Conservation (phyloP, 2,888 invertebrate species). For the Polymixis flavicincta region DNA sequence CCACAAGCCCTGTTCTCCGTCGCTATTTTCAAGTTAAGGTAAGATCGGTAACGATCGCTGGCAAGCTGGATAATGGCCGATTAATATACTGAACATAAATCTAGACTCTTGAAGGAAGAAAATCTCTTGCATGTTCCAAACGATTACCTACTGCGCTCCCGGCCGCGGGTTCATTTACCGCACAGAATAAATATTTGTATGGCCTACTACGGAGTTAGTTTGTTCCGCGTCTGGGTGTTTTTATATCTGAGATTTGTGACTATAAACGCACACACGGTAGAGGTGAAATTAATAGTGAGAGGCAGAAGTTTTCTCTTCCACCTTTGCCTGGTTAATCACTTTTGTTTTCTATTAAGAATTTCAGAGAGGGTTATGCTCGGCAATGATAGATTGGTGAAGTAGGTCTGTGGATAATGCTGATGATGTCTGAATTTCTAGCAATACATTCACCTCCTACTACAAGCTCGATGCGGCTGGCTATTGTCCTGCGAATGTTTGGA, state of each 20-base stretch:
- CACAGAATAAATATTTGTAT: slow-evolving; percentile 28
- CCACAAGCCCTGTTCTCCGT: background rate
- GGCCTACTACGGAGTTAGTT: slow-evolving; percentile 21
- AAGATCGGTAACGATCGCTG: background rate
- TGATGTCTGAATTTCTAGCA: too few species aligned
- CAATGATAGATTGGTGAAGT: too few species aligned
- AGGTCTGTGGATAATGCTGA: too few species aligned
- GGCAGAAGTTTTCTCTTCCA: background rate
- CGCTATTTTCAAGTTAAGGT: background rate
- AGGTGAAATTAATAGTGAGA: background rate
- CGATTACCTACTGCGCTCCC: background rate
- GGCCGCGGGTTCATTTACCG: slow-evolving; percentile 33
- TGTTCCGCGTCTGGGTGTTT: slow-evolving; percentile 21
- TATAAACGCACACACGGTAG: slow-evolving; percentile 1
- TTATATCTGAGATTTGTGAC: background rate
- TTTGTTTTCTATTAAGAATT: too few species aligned
- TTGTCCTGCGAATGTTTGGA: too few species aligned
- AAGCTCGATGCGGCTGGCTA: too few species aligned
- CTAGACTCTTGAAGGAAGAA: background rate
- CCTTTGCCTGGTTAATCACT: too few species aligned
- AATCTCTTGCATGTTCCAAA: background rate
- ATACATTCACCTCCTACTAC: too few species aligned
- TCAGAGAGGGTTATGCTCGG: too few species aligned
- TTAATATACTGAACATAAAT: background rate
- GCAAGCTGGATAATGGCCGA: background rate